These are phyloP conservation scores for Panulirus ornatus DNA, from an alignment of 1,140 invertebrate genomes.

Conservation along the genomic window DNA sequence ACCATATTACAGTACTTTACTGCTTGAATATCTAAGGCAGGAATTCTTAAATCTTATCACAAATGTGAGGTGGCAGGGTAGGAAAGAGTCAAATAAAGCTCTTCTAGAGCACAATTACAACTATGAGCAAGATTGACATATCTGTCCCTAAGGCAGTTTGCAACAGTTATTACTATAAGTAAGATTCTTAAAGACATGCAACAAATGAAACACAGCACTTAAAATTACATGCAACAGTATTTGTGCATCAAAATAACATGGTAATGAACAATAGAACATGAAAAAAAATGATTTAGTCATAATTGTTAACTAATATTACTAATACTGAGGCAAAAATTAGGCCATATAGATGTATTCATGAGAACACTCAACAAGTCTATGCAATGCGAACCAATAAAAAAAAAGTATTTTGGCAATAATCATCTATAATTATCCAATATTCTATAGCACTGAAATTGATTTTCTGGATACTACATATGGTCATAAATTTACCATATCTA, in stretches of 20 bases:
- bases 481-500: neutral
- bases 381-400: neutral
- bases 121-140: neutral
- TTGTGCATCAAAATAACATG: neutral
- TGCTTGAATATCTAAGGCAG: slow-evolving; percentile 17
- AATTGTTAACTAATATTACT: neutral
- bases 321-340: slow-evolving; percentile 1
- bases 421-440: no score
- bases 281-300: neutral
- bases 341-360: neutral
- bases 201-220: neutral
- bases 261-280: neutral
- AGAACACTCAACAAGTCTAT: neutral
- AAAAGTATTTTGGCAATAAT: no score
- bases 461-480: neutral
- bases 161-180: neutral
- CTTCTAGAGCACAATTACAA: neutral
- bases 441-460: neutral
- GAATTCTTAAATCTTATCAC: slow-evolving; percentile 8
- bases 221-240: neutral
- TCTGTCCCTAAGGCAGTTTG: neutral
- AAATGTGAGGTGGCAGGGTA: neutral
- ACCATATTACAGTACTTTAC: slow-evolving; percentile 9
- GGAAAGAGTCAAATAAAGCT: neutral
- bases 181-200: neutral